Conservation (phyloP, 2,113 vertebrate genomes). For the Xenopus laevis region DNA sequence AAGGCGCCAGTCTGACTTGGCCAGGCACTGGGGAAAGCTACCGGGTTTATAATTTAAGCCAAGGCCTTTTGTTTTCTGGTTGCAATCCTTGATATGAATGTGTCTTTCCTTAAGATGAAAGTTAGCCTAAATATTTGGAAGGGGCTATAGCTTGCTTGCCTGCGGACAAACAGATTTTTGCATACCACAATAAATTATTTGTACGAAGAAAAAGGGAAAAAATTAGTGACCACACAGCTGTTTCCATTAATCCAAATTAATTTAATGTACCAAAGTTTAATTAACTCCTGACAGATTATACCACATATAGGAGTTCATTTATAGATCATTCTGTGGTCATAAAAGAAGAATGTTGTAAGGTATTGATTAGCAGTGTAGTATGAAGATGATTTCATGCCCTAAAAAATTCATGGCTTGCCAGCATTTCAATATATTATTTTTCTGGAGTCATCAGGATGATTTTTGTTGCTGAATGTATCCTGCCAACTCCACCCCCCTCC, state of each 20-base stretch:
- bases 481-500: no score
- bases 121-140: no score
- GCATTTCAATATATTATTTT: not conserved
- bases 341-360: not conserved
- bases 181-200: no score
- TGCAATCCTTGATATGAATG: no score
- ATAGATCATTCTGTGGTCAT: not conserved
- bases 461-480: no score
- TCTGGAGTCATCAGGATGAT: not conserved
- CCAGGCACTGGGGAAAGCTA: no score
- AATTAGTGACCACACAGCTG: conserved; percentile 27
- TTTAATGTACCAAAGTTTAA: conserved; percentile 48
- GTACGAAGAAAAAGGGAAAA: not conserved
- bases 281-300: conserved; percentile 36
- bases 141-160: no score
- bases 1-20: no score
- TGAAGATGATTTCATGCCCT: conserved; percentile 4
- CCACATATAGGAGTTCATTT: conserved; percentile 12
- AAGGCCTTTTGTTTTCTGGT: no score
- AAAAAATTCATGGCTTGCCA: not conserved
- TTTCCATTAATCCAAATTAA: conserved; percentile 45
- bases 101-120: no score
- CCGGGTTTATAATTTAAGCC: no score
- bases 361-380: not conserved
- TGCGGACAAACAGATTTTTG: no score